Percentiles rank a stretch among this genome's conserved stretches.
Conservation (phyloP, 2,113 vertebrate genomes). For the Microtus ochrogaster region DNA sequence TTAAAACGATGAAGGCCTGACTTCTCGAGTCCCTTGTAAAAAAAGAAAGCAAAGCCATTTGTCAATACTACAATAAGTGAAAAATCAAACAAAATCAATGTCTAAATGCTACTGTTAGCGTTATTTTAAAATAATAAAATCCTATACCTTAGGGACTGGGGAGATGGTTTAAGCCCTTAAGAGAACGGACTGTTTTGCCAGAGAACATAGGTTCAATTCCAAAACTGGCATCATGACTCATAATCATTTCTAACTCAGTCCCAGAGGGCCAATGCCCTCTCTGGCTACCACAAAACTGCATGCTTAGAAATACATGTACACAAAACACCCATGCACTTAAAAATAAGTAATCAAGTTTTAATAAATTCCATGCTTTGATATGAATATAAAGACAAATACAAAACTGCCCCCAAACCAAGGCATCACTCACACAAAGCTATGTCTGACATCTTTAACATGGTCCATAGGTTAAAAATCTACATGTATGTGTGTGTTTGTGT, state of each 20-base stretch:
- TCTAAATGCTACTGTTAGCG: neutral
- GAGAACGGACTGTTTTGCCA: neutral
- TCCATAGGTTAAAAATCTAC: neutral
- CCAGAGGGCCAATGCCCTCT: neutral
- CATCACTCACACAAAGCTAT: neutral
- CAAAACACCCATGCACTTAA: neutral
- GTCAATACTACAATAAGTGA: neutral
- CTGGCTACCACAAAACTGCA: neutral
- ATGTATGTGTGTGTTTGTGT: neutral
- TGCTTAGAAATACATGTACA: neutral
- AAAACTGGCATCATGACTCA: neutral
- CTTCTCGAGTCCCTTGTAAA: neutral
- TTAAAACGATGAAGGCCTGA: neutral
- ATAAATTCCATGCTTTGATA: neutral
- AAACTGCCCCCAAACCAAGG: neutral
- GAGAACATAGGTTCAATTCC: neutral
- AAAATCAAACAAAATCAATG: neutral
- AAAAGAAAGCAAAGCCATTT: neutral
- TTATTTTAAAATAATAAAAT: constrained; percentile 46
- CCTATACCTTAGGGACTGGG: neutral
- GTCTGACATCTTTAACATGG: neutral
- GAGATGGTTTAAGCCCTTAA: neutral
- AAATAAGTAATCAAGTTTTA: neutral
- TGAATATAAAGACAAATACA: neutral
- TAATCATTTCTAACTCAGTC: neutral